These are phyloP conservation scores for Eristalis intricaria DNA, from an alignment of 2,888 invertebrate genomes.

Conservation along the genomic window DNA sequence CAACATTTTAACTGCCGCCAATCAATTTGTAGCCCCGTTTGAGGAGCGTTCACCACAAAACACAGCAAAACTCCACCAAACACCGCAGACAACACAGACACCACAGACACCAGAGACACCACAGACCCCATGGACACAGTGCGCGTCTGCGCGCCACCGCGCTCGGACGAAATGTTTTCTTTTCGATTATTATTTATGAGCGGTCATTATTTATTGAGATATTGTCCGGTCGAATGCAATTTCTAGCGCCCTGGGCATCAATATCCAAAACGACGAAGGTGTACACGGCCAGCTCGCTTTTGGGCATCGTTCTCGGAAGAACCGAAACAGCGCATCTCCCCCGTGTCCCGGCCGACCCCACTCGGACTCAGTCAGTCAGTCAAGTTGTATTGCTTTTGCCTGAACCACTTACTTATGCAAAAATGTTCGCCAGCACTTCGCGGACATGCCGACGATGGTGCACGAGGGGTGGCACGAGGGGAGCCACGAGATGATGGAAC, in stretches of 20 bases:
- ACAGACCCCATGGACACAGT: too few relatives aligned
- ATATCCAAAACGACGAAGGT: constrained; percentile 71
- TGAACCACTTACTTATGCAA: constrained; percentile 72
- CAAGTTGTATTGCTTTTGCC: constrained; percentile 34
- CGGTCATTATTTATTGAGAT: constrained; percentile 79
- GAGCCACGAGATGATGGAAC: not conserved
- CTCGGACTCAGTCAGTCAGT: too few relatives aligned
- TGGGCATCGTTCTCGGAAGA: constrained; percentile 39
- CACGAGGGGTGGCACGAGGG: too few relatives aligned
- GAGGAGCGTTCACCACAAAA: not conserved
- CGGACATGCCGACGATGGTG: not conserved
- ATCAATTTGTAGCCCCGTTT: constrained; percentile 69
- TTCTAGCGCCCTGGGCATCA: constrained; percentile 78
- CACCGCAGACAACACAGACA: too few relatives aligned
- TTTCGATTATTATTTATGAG: constrained; percentile 79
- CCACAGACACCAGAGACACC: too few relatives aligned
- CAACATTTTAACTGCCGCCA: constrained; percentile 64
- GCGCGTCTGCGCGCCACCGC: not conserved
- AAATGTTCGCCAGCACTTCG: constrained; percentile 67
- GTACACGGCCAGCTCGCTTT: not conserved
- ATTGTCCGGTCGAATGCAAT: constrained; percentile 77
- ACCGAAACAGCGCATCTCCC: not conserved
- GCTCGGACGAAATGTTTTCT: constrained; percentile 73
- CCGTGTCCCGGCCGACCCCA: too few relatives aligned
- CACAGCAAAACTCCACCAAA: too few relatives aligned